These are phyloP conservation scores for Cyclophora punctaria DNA, from an alignment of 2,888 invertebrate genomes.

Conservation along the genomic window DNA sequence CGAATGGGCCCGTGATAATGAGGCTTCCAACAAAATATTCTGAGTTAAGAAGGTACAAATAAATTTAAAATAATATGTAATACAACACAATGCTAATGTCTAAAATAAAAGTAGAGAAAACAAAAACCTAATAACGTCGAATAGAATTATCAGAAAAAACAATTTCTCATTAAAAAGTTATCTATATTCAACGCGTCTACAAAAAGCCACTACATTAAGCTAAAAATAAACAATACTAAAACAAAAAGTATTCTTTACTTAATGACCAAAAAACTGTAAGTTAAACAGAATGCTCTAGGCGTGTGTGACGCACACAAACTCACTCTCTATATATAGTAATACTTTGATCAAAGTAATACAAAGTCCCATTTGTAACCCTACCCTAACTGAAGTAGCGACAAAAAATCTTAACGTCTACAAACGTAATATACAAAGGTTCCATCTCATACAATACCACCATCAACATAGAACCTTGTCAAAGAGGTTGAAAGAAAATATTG, in stretches of 20 bases:
- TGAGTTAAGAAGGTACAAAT: too few relatives aligned
- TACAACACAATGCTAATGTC: too few relatives aligned
- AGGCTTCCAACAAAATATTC: too few relatives aligned
- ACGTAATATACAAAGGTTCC: too few relatives aligned
- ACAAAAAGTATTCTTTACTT: not conserved
- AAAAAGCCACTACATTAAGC: not conserved
- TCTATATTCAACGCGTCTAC: too few relatives aligned
- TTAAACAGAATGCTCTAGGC: conserved; percentile 28
- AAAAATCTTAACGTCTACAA: conserved; percentile 29
- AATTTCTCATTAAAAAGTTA: too few relatives aligned
- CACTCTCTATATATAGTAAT: conserved; percentile 25
- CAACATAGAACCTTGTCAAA: conserved; percentile 3
- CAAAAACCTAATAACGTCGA: too few relatives aligned
- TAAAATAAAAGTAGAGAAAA: too few relatives aligned
- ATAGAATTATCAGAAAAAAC: too few relatives aligned
- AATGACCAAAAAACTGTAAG: conserved; percentile 19
- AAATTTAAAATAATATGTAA: too few relatives aligned
- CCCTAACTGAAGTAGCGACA: conserved; percentile 50
- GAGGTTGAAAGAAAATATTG: conserved; percentile 35
- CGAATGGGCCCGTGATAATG: too few relatives aligned
- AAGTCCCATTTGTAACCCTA: conserved; percentile 69
- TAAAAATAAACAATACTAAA: not conserved
- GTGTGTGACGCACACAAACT: conserved; percentile 43
- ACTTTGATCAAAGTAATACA: conserved; percentile 43
- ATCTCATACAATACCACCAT: too few relatives aligned